A percentile compares a stretch with the other conserved stretches of the same genome.
Conservation (phyloP, 1,140 invertebrate species). For the Magallana ariakensis region DNA sequence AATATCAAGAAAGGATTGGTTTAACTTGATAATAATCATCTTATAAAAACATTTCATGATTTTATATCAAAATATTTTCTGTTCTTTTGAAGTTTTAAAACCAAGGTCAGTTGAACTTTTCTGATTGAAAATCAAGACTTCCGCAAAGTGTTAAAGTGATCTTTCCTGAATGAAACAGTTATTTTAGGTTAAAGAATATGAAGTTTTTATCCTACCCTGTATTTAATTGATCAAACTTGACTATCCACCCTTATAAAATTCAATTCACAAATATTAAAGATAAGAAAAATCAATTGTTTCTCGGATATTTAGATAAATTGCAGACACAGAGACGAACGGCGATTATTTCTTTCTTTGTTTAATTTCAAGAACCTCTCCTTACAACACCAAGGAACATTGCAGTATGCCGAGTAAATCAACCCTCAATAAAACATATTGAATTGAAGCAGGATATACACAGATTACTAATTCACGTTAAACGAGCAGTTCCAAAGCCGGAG, state of each 20-base stretch:
- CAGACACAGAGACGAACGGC: neutral
- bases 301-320: slow-evolving; percentile 2
- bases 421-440: slow-evolving; percentile 16
- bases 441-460: neutral
- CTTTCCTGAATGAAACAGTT: too few relatives aligned
- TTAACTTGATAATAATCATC: slow-evolving; percentile 22
- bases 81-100: neutral
- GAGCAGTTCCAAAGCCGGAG: neutral
- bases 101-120: neutral
- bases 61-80: slow-evolving; percentile 7
- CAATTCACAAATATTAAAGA: slow-evolving; percentile 19
- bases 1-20: slow-evolving; percentile 5
- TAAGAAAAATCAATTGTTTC: slow-evolving; percentile 29
- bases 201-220: too few relatives aligned
- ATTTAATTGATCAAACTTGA: too few relatives aligned
- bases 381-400: neutral
- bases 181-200: too few relatives aligned
- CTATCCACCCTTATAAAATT: neutral
- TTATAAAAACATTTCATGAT: slow-evolving; percentile 2
- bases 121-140: neutral
- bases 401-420: neutral
- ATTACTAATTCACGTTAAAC: slow-evolving; percentile 19
- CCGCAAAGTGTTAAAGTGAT: too few relatives aligned
- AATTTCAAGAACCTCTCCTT: slow-evolving; percentile 5
- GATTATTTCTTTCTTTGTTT: slow-evolving; percentile 29